These are phyloP conservation scores for Pseudopodoces humilis DNA, from an alignment of 2,113 vertebrate species.

Conservation along the genomic window DNA sequence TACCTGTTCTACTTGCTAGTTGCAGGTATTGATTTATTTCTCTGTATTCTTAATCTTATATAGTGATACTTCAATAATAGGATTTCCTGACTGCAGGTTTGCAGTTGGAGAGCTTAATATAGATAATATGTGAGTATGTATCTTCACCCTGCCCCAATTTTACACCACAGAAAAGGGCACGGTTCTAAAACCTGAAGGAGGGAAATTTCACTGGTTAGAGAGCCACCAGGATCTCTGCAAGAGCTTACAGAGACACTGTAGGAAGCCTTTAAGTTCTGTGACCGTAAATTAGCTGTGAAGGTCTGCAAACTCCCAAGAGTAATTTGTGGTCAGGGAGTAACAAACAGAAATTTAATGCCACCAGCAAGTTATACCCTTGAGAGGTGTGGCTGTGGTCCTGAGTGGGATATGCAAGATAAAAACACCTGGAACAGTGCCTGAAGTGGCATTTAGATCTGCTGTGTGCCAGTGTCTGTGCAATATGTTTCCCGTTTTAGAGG, in stretches of 20 bases:
- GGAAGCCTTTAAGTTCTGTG: neutral
- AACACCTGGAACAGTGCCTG: neutral
- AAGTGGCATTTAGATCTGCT: neutral
- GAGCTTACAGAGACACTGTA: neutral
- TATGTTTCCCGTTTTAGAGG: neutral
- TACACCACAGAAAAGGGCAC: neutral
- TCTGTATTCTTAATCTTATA: neutral
- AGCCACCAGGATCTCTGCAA: neutral
- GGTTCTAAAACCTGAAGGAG: neutral
- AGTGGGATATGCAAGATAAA: neutral
- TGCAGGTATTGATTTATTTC: neutral
- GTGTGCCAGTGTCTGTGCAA: neutral
- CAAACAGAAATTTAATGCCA: neutral
- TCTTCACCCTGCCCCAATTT: neutral
- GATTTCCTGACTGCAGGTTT: neutral
- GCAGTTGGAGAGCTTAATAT: neutral
- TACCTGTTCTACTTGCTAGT: neutral
- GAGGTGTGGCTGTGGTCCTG: neutral
- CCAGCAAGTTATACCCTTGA: neutral
- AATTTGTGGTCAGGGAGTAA: neutral
- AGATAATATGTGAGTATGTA: neutral
- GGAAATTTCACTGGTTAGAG: neutral
- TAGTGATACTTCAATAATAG: neutral
- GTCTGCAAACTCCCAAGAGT: neutral
- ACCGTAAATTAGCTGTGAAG: neutral